Percentiles rank a stretch among this genome's conserved stretches.
phyloP scores from a whole-genome alignment of 92 coral and sea anemone species.

The Ricordea florida region DNA sequence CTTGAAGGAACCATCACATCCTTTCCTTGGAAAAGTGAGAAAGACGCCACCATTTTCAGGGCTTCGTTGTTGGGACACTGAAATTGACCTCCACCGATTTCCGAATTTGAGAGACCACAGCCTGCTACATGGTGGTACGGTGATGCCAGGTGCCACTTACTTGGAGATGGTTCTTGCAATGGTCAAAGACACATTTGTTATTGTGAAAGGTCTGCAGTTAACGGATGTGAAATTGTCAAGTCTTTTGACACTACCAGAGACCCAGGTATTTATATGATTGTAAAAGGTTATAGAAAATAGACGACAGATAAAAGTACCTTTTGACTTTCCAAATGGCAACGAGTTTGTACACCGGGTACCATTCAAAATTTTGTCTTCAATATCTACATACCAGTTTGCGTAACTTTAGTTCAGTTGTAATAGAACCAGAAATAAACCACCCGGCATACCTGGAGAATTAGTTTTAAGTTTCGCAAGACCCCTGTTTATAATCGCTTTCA shows the following conservation, averaged over 20 bases:
- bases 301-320: not conserved
- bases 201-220: constrained; percentile 42
- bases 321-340: too few species aligned
- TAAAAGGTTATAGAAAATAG: not conserved
- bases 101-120: constrained; percentile 82
- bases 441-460: too few species aligned
- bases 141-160: constrained; percentile 87
- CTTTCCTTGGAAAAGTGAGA: constrained; percentile 52
- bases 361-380: too few species aligned
- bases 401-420: too few species aligned
- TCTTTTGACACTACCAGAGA: constrained; percentile 75
- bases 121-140: constrained; percentile 69
- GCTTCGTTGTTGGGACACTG: constrained; percentile 82
- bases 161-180: constrained; percentile 92
- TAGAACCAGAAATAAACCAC: too few species aligned
- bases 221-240: constrained; percentile 65
- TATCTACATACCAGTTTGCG: too few species aligned
- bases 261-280: constrained; percentile 34
- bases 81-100: constrained; percentile 74
- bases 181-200: constrained; percentile 59
- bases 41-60: constrained; percentile 73
- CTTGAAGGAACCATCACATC: constrained; percentile 36
- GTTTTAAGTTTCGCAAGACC: too few species aligned
- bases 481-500: too few species aligned
- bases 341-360: too few species aligned